phyloP scores from a whole-genome alignment of 1,140 invertebrate genomes.

The Papilio helenus region DNA sequence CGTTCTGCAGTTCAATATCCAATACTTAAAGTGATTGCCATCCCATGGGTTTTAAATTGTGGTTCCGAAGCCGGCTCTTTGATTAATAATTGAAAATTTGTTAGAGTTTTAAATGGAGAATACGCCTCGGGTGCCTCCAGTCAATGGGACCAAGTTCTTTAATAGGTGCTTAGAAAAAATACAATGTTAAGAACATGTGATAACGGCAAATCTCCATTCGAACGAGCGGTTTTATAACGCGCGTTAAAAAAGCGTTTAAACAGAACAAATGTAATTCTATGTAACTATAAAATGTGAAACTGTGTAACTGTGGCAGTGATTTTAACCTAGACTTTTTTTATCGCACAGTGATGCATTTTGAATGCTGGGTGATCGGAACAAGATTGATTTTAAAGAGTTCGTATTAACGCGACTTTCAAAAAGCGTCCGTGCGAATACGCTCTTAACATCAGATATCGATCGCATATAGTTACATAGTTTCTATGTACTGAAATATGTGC shows the following conservation, averaged over 20 bases:
- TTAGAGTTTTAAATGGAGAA: not conserved
- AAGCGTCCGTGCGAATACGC: no score
- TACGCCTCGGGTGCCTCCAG: not conserved
- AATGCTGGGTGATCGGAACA: no score
- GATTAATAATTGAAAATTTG: slow-evolving; percentile 2
- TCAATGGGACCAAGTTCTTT: not conserved
- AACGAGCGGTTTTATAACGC: no score
- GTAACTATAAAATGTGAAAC: no score
- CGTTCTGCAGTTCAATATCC: not conserved
- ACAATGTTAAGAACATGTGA: not conserved
- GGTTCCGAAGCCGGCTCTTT: not conserved
- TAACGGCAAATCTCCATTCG: not conserved
- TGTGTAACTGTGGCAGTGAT: no score
- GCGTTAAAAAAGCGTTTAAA: no score
- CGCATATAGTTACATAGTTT: not conserved
- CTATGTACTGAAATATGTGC: not conserved
- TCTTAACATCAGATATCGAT: not conserved
- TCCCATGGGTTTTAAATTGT: not conserved
- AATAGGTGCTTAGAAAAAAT: not conserved
- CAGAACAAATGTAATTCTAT: no score
- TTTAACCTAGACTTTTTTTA: no score
- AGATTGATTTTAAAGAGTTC: no score
- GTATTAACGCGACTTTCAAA: no score
- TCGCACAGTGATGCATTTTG: no score
- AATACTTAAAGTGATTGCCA: not conserved